Conservation (phyloP, 2,888 invertebrate genomes). For the Micoletzkya japonica region DNA sequence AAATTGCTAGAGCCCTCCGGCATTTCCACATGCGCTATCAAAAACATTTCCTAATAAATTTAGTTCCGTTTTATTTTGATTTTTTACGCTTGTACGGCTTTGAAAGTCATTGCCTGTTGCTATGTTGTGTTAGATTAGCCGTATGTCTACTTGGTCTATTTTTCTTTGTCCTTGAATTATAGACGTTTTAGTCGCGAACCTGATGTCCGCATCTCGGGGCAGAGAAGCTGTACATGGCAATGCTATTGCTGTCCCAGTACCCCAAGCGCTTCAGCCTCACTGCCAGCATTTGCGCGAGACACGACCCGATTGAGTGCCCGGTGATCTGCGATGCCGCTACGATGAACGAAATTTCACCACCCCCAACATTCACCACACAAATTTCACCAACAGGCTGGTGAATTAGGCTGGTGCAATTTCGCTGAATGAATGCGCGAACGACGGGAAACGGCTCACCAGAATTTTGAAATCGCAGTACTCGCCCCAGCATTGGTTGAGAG, state of each 20-base stretch:
- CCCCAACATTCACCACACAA: not conserved
- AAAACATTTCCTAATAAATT: no score
- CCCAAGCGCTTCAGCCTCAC: not conserved
- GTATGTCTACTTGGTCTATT: no score
- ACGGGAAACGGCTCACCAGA: not conserved
- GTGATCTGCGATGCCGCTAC: conserved; percentile 5
- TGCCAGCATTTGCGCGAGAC: conserved; percentile 7
- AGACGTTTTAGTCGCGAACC: no score
- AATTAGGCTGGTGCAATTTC: not conserved
- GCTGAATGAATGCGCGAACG: not conserved
- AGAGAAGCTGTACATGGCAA: not conserved
- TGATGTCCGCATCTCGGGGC: conserved; percentile 18
- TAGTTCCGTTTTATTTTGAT: no score
- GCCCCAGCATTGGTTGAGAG: conserved; percentile 1
- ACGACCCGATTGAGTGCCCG: conserved; percentile 5
- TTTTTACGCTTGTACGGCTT: no score
- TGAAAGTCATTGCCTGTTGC: no score
- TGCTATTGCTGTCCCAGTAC: not conserved
- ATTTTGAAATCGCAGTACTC: conserved; percentile 23
- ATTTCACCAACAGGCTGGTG: no score
- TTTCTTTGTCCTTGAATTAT: no score
- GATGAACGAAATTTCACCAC: no score
- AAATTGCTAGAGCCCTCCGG: not conserved
- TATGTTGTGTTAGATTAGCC: no score
- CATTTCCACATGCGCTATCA: no score